Conservation (phyloP, 2,888 invertebrate genomes). For the Chaitophorus viminalis region DNA sequence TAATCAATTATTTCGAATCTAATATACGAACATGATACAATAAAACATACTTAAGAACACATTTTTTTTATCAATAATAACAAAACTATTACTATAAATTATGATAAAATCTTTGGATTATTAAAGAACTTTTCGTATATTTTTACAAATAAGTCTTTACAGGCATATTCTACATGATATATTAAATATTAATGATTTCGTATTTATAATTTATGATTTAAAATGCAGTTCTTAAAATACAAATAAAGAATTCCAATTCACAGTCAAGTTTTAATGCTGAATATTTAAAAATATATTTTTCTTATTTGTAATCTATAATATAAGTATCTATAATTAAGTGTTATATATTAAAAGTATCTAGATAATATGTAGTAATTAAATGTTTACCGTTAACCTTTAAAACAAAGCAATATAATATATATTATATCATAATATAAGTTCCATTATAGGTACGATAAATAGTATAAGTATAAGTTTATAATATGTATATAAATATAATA, state of each 20-base stretch:
- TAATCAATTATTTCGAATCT: neutral
- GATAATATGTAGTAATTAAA: neutral
- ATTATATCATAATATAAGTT: neutral
- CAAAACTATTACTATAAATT: constrained; percentile 24
- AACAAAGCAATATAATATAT: neutral
- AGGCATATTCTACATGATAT: neutral
- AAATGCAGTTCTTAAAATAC: neutral
- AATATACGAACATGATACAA: neutral
- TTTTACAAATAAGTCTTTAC: neutral
- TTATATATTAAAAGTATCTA: neutral
- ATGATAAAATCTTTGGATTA: neutral
- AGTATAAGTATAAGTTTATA: no score
- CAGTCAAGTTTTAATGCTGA: neutral
- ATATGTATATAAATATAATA: neutral
- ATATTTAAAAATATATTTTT: neutral
- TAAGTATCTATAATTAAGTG: neutral
- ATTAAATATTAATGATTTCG: neutral
- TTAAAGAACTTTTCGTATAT: neutral
- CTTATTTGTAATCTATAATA: neutral
- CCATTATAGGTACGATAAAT: neutral
- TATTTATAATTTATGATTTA: neutral
- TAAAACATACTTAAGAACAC: neutral
- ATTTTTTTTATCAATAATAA: neutral
- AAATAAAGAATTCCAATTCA: neutral
- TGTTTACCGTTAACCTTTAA: neutral